These are phyloP conservation scores for Agrochola lychnidis DNA, from an alignment of 2,888 invertebrate species.

Conservation along the genomic window DNA sequence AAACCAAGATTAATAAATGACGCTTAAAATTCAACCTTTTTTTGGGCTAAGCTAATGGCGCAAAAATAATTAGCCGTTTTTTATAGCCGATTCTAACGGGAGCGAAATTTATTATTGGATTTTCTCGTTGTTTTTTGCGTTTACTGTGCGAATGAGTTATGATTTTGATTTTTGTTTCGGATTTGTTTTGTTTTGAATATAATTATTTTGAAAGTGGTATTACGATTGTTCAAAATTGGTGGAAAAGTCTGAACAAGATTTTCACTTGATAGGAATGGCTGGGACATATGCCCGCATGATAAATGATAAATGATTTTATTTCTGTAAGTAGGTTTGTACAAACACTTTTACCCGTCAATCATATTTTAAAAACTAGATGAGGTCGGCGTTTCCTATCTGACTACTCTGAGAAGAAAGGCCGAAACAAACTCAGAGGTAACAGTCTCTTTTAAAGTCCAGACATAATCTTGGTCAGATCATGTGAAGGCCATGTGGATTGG, in stretches of 20 bases:
- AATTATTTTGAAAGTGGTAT: conserved; percentile 1
- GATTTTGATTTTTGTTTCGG: conserved; percentile 49
- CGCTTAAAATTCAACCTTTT: conserved; percentile 89
- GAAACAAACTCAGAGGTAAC: too few species aligned
- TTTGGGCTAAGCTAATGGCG: conserved; percentile 88
- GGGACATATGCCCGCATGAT: too few species aligned
- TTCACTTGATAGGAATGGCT: neutral
- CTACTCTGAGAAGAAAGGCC: too few species aligned
- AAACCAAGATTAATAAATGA: conserved; percentile 87
- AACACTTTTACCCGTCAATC: too few species aligned
- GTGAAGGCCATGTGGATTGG: too few species aligned
- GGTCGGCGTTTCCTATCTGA: too few species aligned
- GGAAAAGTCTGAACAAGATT: neutral
- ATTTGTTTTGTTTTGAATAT: conserved; percentile 46
- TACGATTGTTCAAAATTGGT: neutral
- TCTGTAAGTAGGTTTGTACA: too few species aligned
- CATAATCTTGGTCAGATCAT: too few species aligned
- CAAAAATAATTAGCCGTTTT: conserved; percentile 86
- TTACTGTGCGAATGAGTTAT: conserved; percentile 82
- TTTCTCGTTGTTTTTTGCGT: conserved; percentile 68
- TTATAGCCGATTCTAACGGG: conserved; percentile 73
- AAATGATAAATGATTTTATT: too few species aligned
- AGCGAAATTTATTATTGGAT: conserved; percentile 82
- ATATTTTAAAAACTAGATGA: too few species aligned
- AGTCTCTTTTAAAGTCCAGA: too few species aligned